Conservation (phyloP, 2,113 vertebrate species). For the Oryzias woworae region DNA sequence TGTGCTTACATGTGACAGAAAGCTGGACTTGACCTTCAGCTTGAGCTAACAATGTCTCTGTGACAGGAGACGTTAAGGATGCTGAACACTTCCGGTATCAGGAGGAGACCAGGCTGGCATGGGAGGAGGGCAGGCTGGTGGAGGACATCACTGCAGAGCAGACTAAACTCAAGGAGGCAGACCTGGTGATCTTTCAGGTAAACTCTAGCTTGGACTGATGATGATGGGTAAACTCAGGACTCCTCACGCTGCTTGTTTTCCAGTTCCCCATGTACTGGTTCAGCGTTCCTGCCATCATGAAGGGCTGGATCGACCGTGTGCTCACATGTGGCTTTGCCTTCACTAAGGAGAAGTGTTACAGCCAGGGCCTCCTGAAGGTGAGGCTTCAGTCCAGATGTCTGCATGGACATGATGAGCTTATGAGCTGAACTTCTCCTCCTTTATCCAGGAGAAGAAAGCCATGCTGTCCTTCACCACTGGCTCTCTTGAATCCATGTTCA, state of each 20-base stretch:
- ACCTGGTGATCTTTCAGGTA: conserved; percentile 85
- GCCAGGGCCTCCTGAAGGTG: conserved; percentile 79
- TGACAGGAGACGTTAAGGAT: conserved; percentile 69
- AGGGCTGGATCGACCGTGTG: conserved; percentile 83
- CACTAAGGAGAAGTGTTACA: conserved; percentile 64
- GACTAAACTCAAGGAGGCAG: conserved; percentile 75
- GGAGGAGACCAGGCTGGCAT: conserved; percentile 67
- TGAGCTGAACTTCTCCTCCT: background rate
- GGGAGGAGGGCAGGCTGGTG: conserved; percentile 74
- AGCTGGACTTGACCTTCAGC: background rate
- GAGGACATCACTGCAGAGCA: conserved; percentile 78
- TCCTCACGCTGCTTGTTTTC: background rate
- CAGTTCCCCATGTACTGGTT: conserved; percentile 86
- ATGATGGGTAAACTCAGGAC: conserved; percentile 19
- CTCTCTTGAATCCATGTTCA: conserved; percentile 77
- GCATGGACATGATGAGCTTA: background rate
- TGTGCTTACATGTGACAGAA: conserved; percentile 15
- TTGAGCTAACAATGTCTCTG: background rate
- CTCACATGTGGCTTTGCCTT: conserved; percentile 76
- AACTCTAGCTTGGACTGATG: conserved; percentile 3
- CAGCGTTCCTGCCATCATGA: conserved; percentile 81
- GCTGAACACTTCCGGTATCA: conserved; percentile 72
- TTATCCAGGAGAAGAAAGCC: conserved; percentile 79
- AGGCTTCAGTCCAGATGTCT: background rate
- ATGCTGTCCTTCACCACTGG: conserved; percentile 86